These are phyloP conservation scores for Sipha flava DNA, from an alignment of 1,140 invertebrate genomes.

Conservation along the genomic window DNA sequence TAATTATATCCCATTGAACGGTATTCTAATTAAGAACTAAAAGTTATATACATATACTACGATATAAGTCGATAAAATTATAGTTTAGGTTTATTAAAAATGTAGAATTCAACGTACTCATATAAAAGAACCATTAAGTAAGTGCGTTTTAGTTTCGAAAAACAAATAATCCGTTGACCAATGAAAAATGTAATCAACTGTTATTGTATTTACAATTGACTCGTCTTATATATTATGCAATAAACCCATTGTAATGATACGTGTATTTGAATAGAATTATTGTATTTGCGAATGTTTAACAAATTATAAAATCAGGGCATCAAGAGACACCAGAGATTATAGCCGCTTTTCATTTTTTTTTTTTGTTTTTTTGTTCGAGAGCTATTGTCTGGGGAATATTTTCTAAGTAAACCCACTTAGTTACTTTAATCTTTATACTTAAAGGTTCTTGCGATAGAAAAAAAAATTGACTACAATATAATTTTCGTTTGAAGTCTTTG, in stretches of 20 bases:
- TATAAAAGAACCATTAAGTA: too few relatives aligned
- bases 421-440: slow-evolving; percentile 15
- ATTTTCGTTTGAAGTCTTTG: slow-evolving; percentile 29
- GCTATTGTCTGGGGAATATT: not conserved
- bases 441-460: not conserved
- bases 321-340: not conserved
- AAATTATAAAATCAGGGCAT: slow-evolving; percentile 7
- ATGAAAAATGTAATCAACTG: not conserved
- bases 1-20: too few relatives aligned
- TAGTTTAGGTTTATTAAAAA: too few relatives aligned
- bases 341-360: not conserved
- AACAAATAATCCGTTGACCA: not conserved
- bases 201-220: not conserved
- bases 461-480: slow-evolving; percentile 23
- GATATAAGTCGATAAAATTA: too few relatives aligned
- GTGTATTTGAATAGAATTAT: slow-evolving; percentile 14
- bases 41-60: too few relatives aligned
- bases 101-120: too few relatives aligned
- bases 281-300: slow-evolving; percentile 8
- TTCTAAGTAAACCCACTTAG: slow-evolving; percentile 27
- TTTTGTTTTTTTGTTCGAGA: not conserved
- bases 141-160: too few relatives aligned
- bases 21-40: too few relatives aligned
- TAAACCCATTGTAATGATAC: not conserved
- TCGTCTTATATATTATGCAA: not conserved